Base-by-base conservation (phyloP, 1,140 invertebrate species). In the Drosophila ogumai region DNA sequence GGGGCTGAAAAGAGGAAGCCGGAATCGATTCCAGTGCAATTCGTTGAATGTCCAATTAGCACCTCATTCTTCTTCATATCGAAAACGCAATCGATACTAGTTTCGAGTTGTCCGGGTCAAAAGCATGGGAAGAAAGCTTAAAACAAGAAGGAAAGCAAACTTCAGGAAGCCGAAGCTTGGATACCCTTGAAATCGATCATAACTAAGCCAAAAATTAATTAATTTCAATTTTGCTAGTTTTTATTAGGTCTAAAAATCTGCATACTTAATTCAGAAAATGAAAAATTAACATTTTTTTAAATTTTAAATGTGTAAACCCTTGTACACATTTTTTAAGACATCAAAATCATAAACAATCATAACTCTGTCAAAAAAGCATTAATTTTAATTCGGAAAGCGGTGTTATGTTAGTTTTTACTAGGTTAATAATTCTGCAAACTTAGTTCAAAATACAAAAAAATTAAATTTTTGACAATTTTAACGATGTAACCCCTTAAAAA, bases 21-120 rank as follows among this genome's bases (percentile, higher is more conserved):
- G n/a, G 49, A 9, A 36, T 46, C 19, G 25, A 41, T 54, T 68
- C 49, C 54, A 66, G 49, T 82, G 74, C 80, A 82, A 71, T 84
- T 71, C 52, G 81, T 72, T 75, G 67, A 84, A 73, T 56, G 55
- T 59, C 22, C 72, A 85, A 85, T 84, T 84, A 84, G 44, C 81
- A 81, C 73, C 49, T 47, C 41, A 47, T 47, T 19, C 63, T 40
- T 52, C 34, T 32, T 34, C 12, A 6, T 41, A 17, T 40, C 25
- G 9, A 12, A 67, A 67, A 52, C 58, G 58, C 58, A 60, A 64
- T 64, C 54, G 54, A 63, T 56, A 63, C n/a, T 12, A n/a, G n/a
- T 41, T 44, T 3, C 5, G 28, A 50, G 17, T 32, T 19, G 22
- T 0, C 0, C 17, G 7, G 9, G 40, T 7, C 31, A 22, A 41